Percentiles rank a stretch among this genome's conserved stretches.
phyloP scores from a whole-genome alignment of 1,140 invertebrate genomes.

The Diuraphis noxia region DNA sequence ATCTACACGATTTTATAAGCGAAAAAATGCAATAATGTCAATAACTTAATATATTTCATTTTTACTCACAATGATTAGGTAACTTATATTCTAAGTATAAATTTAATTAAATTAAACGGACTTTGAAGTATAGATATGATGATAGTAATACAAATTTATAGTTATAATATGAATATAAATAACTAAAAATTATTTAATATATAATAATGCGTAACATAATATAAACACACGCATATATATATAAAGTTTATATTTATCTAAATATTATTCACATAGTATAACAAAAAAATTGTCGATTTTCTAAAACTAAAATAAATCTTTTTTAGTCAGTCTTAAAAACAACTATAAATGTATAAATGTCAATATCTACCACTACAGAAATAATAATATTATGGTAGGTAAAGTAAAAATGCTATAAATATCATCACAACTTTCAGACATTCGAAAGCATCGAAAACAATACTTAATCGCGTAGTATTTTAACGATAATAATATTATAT shows the following conservation, averaged over 20 bases:
- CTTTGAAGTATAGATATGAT: neutral
- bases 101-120: neutral
- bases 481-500: neutral
- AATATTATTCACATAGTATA: neutral
- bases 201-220: neutral
- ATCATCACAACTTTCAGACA: neutral
- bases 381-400: slow-evolving; percentile 17
- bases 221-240: neutral
- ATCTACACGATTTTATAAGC: neutral
- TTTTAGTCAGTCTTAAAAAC: slow-evolving; percentile 31
- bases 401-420: slow-evolving; percentile 32
- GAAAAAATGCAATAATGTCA: neutral
- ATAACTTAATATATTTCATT: neutral
- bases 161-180: neutral
- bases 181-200: neutral
- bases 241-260: neutral
- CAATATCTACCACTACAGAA: neutral
- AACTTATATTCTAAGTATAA: neutral
- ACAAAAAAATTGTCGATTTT: neutral
- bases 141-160: slow-evolving; percentile 2
- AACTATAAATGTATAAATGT: slow-evolving; percentile 18
- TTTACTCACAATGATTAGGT: neutral
- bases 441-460: neutral
- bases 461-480: slow-evolving; percentile 4
- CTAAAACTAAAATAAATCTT: slow-evolving; percentile 25